Evolutionary conservation across 1,140 invertebrate genomes (phyloP).

Genomic region (Dendrolimus kikuchii): DNA sequence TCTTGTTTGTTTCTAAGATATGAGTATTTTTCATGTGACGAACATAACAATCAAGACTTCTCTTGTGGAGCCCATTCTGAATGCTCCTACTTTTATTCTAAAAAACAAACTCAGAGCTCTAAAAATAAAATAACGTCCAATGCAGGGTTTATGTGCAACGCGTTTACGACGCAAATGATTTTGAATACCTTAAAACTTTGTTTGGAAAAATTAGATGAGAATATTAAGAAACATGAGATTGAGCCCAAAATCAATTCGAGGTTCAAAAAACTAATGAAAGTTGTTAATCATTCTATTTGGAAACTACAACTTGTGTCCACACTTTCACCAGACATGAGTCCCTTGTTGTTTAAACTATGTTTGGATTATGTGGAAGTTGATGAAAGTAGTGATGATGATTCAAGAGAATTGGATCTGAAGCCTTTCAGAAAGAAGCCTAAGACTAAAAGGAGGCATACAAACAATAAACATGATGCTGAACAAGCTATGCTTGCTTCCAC

Average conservation of each 20-base stretch:
- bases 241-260: constrained; percentile 28
- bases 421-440: constrained; percentile 51
- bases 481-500: constrained; percentile 56
- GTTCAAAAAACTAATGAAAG: constrained; percentile 45
- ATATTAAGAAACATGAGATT: constrained; percentile 20
- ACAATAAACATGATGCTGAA: constrained; percentile 45
- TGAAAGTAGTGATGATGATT: constrained; percentile 62
- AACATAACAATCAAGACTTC: constrained; percentile 49
- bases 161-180: constrained; percentile 56
- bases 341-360: constrained; percentile 49
- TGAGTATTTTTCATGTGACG: constrained; percentile 61
- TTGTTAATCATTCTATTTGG: constrained; percentile 65
- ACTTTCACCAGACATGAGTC: constrained; percentile 52
- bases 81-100: constrained; percentile 67
- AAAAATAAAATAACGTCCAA: constrained; percentile 30
- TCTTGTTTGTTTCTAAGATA: constrained; percentile 64
- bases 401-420: constrained; percentile 38
- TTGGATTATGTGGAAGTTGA: constrained; percentile 63
- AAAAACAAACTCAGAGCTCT: constrained; percentile 47
- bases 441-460: constrained; percentile 42
- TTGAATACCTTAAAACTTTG: constrained; percentile 62
- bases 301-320: constrained; percentile 65
- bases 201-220: constrained; percentile 47
- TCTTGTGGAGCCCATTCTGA: constrained; percentile 64
- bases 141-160: constrained; percentile 63